phyloP scores from a whole-genome alignment of 2,113 vertebrate species.

The Dicerorhinus sumatrensis region DNA sequence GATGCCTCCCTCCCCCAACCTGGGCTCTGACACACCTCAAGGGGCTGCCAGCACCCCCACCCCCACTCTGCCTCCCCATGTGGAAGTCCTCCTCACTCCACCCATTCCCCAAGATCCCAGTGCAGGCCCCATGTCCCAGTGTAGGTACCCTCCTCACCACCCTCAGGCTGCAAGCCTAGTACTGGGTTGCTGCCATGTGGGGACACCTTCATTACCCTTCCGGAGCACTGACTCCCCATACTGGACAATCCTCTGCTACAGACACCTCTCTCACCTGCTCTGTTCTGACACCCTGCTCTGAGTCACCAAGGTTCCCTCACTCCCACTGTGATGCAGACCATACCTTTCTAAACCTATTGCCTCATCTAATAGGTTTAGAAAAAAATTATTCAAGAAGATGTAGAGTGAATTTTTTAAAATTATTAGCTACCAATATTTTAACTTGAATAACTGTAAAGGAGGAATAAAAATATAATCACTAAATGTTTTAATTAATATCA shows the following conservation, averaged over 20 bases:
- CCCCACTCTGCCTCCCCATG: too few species aligned
- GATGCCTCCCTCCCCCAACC: neutral
- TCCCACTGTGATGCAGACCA: neutral
- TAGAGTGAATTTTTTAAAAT: neutral
- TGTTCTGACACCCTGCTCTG: neutral
- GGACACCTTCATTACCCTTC: neutral
- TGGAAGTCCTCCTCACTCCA: neutral
- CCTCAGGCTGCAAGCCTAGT: neutral
- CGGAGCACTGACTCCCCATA: neutral
- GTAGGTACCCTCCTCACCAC: too few species aligned
- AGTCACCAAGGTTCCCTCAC: neutral
- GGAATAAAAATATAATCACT: neutral
- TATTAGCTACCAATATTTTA: neutral
- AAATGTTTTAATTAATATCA: neutral
- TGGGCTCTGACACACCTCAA: neutral
- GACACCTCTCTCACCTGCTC: neutral
- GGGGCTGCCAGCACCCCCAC: neutral
- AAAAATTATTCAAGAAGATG: neutral
- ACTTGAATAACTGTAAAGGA: neutral
- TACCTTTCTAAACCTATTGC: neutral
- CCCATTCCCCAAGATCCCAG: fast-evolving
- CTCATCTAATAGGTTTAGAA: neutral
- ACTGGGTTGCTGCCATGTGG: neutral
- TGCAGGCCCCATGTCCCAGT: neutral
- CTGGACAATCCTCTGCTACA: neutral